A percentile compares a stretch with the other conserved stretches of the same genome.
Evolutionary conservation across 1,140 invertebrate genomes (phyloP).

Genomic region (Tachypleus tridentatus): DNA sequence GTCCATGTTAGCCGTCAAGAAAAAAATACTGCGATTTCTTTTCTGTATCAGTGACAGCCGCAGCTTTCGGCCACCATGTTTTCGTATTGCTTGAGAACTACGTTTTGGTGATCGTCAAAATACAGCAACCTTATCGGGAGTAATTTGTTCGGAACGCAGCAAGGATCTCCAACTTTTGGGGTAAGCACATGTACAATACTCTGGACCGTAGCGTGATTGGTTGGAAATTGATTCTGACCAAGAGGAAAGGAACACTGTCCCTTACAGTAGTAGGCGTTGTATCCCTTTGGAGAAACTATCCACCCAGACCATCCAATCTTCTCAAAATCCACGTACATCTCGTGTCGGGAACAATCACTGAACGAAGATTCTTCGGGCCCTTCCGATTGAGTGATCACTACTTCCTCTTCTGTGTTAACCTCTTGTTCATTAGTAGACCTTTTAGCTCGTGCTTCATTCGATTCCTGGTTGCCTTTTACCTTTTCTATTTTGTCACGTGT

Average conservation of each 20-base stretch:
- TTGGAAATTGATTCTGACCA: slow-evolving; percentile 42
- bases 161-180: slow-evolving; percentile 42
- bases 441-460: no score
- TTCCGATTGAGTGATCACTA: no score
- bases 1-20: neutral
- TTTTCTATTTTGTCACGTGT: no score
- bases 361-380: no score
- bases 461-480: no score
- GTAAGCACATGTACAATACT: slow-evolving; percentile 43
- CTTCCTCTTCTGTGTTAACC: no score
- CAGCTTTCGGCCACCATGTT: slow-evolving; percentile 46
- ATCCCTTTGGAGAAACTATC: slow-evolving; percentile 47
- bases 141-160: slow-evolving; percentile 52
- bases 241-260: slow-evolving; percentile 48
- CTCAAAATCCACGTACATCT: slow-evolving; percentile 44
- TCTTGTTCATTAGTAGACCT: no score
- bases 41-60: slow-evolving; percentile 14
- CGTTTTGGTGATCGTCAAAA: slow-evolving; percentile 49
- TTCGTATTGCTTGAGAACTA: slow-evolving; percentile 55
- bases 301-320: slow-evolving; percentile 50
- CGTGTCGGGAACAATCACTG: slow-evolving; percentile 28
- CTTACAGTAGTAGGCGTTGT: slow-evolving; percentile 42
- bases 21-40: neutral
- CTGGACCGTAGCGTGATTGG: slow-evolving; percentile 55
- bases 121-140: slow-evolving; percentile 50